Conservation (phyloP, 2,113 vertebrate species). For the Corydoras maculifer region DNA sequence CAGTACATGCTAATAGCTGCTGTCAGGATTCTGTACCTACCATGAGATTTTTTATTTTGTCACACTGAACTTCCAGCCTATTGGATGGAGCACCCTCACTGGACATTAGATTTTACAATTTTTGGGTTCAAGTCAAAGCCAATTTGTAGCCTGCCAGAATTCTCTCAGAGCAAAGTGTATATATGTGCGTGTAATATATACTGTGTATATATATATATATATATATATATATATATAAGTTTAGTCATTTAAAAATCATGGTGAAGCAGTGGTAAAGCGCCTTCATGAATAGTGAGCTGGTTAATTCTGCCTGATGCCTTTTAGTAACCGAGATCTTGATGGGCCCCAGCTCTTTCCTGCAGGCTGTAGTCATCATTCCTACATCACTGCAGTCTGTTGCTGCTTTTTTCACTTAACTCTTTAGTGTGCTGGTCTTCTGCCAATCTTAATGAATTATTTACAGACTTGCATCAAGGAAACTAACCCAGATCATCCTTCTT, state of each 20-base stretch:
- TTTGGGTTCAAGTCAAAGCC: too few relatives aligned
- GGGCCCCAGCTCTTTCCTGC: background rate
- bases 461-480: slow-evolving; percentile 15
- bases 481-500: slow-evolving; percentile 8
- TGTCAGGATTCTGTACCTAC: too few relatives aligned
- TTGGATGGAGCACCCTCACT: too few relatives aligned
- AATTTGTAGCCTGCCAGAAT: too few relatives aligned
- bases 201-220: too few relatives aligned
- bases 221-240: too few relatives aligned
- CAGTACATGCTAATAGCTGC: too few relatives aligned
- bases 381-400: background rate
- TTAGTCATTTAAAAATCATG: background rate
- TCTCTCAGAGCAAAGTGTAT: too few relatives aligned
- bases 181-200: too few relatives aligned
- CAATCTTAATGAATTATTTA: background rate
- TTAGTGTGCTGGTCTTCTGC: background rate
- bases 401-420: background rate
- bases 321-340: background rate
- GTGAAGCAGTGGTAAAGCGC: slow-evolving; percentile 9
- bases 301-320: slow-evolving; percentile 10
- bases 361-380: background rate
- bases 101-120: too few relatives aligned
- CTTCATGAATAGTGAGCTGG: background rate
- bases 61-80: too few relatives aligned
- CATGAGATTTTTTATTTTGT: too few relatives aligned